Conservation (phyloP, 2,797 vertebrate species). For the Nyctibius grandis region DNA sequence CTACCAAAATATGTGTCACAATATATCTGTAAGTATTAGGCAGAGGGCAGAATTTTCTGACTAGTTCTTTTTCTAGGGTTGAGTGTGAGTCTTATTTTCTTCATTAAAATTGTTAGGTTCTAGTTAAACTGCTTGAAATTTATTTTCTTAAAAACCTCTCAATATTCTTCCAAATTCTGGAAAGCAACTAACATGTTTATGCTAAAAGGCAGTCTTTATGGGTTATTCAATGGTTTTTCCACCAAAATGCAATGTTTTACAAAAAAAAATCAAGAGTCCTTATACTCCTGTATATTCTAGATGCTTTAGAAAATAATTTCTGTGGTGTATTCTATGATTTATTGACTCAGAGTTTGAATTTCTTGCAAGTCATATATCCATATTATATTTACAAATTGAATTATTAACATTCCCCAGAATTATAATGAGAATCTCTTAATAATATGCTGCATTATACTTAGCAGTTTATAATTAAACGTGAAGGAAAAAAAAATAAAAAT, state of each 20-base stretch:
- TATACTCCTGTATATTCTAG: not conserved
- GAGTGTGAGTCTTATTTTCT: not conserved
- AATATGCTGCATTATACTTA: not conserved
- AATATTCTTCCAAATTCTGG: not conserved
- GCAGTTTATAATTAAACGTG: not conserved
- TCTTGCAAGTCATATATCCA: not conserved
- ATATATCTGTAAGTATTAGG: not conserved
- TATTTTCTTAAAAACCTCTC: not conserved
- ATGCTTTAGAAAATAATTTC: not conserved
- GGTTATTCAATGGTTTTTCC: accelerated
- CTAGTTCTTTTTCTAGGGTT: not conserved
- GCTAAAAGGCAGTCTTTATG: not conserved
- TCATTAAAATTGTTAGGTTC: not conserved
- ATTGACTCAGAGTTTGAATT: not conserved
- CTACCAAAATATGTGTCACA: not conserved
- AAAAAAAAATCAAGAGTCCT: not conserved
- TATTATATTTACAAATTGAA: not conserved
- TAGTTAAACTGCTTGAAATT: not conserved
- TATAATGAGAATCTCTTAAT: not conserved
- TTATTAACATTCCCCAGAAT: not conserved
- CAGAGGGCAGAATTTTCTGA: not conserved
- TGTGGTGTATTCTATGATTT: not conserved
- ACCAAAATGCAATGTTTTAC: not conserved
- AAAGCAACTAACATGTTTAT: not conserved
- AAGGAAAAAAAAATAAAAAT: not conserved